A percentile compares a stretch with the other conserved stretches of the same genome.
Evolutionary conservation across 2,113 vertebrate species (phyloP).

Genomic region (Atractosteus spatula): DNA sequence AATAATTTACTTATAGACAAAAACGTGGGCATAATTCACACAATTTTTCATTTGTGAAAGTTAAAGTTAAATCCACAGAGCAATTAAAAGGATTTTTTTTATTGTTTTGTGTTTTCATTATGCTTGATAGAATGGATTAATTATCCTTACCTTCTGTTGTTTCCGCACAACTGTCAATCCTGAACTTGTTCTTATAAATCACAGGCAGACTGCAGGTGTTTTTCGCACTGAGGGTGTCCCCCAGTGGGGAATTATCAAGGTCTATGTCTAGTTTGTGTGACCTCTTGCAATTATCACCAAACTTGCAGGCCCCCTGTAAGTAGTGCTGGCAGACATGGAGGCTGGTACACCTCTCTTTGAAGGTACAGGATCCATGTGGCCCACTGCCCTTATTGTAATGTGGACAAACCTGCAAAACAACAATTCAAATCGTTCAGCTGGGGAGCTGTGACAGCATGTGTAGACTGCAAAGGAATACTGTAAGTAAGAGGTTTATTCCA

Average conservation of each 20-base stretch:
- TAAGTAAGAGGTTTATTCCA: too few species aligned
- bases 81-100: too few species aligned
- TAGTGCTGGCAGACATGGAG: constrained; percentile 66
- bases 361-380: constrained; percentile 55
- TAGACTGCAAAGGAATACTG: too few species aligned
- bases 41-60: too few species aligned
- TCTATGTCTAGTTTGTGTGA: constrained; percentile 39
- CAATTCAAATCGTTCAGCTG: too few species aligned
- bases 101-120: too few species aligned
- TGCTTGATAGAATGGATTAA: too few species aligned
- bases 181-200: constrained; percentile 59
- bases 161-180: constrained; percentile 33
- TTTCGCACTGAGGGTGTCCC: constrained; percentile 40
- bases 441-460: too few species aligned
- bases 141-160: too few species aligned
- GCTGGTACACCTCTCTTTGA: constrained; percentile 46
- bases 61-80: too few species aligned
- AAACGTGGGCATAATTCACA: too few species aligned
- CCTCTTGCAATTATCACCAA: constrained; percentile 53
- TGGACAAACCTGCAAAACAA: constrained; percentile 50
- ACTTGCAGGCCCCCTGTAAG: constrained; percentile 59
- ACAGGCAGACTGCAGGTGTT: constrained; percentile 35
- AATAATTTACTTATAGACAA: too few species aligned
- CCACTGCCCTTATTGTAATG: constrained; percentile 68
- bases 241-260: background rate